Conservation (phyloP, 2,888 invertebrate species). For the Cecidostiba fungosa region DNA sequence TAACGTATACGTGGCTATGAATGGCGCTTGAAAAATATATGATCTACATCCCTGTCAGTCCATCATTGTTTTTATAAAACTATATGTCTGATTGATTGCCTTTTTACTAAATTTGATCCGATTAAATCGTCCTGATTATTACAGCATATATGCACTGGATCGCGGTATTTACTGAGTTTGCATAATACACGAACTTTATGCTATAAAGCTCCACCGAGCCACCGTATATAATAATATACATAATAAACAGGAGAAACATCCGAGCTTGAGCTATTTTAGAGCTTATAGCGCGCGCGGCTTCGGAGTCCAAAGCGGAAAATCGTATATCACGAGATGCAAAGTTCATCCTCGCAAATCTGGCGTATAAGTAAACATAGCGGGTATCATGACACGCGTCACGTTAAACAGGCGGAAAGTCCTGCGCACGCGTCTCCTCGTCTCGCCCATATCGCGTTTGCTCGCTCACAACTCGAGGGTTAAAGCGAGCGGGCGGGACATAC, state of each 20-base stretch:
- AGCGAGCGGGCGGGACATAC: background rate
- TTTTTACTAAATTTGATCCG: no score
- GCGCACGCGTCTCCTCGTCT: no score
- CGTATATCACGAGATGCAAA: conserved; percentile 26
- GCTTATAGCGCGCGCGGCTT: background rate
- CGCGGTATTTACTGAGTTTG: no score
- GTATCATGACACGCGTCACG: background rate
- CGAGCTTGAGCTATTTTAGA: background rate
- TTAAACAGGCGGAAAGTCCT: conserved; percentile 18
- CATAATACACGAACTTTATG: background rate
- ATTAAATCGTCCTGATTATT: no score
- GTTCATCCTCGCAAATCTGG: conserved; percentile 45
- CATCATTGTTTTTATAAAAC: no score
- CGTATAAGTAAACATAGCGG: conserved; percentile 39
- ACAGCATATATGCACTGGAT: no score
- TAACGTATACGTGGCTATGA: no score
- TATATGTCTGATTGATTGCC: no score
- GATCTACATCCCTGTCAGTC: no score
- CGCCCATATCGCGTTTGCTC: no score
- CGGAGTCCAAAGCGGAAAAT: conserved; percentile 19
- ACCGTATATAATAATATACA: no score
- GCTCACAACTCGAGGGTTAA: background rate
- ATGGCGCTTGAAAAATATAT: no score
- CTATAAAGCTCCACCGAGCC: background rate
- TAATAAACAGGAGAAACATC: background rate